Percentiles rank a stretch among this genome's conserved stretches.
Conservation (phyloP, 1,140 invertebrate genomes). For the Drosophila carrolli region DNA sequence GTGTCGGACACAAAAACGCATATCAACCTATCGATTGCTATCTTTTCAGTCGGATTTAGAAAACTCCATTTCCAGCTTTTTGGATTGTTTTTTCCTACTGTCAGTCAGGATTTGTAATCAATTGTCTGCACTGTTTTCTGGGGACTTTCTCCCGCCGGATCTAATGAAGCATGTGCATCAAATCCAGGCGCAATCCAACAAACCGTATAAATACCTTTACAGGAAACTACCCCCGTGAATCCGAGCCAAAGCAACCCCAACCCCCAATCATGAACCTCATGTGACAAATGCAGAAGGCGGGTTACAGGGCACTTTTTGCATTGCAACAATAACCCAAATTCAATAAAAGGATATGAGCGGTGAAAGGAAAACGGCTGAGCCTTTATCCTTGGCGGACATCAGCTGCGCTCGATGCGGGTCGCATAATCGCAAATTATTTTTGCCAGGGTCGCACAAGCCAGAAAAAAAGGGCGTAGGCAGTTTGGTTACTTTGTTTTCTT, state of each 20-base stretch:
- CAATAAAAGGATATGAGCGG: slow-evolving; percentile 68
- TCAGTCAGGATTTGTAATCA: slow-evolving; percentile 34
- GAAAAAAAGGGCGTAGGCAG: slow-evolving; percentile 40
- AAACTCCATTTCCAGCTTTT: slow-evolving; percentile 19
- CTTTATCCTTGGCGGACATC: slow-evolving; percentile 58
- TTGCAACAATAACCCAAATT: slow-evolving; percentile 76
- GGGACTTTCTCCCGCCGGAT: slow-evolving; percentile 16
- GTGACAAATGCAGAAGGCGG: slow-evolving; percentile 65
- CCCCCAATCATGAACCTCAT: slow-evolving; percentile 13
- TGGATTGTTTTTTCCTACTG: slow-evolving; percentile 5
- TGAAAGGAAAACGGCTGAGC: slow-evolving; percentile 43
- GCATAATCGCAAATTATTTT: slow-evolving; percentile 75
- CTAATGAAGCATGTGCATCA: slow-evolving; percentile 67
- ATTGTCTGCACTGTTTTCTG: slow-evolving; percentile 13
- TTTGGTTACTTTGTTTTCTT: slow-evolving; percentile 13
- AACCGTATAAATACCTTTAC: slow-evolving; percentile 69
- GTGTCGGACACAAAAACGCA: too few relatives aligned
- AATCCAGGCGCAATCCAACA: slow-evolving; percentile 61
- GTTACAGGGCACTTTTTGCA: slow-evolving; percentile 27
- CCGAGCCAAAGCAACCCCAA: slow-evolving; percentile 10
- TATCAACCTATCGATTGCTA: slow-evolving; percentile 6
- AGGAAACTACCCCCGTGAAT: slow-evolving; percentile 46
- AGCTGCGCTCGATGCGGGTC: slow-evolving; percentile 67
- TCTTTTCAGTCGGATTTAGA: slow-evolving; percentile 12
- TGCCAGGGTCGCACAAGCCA: slow-evolving; percentile 20